These are phyloP conservation scores for Ormyrus labotus DNA, from an alignment of 2,888 invertebrate species.

Conservation along the genomic window DNA sequence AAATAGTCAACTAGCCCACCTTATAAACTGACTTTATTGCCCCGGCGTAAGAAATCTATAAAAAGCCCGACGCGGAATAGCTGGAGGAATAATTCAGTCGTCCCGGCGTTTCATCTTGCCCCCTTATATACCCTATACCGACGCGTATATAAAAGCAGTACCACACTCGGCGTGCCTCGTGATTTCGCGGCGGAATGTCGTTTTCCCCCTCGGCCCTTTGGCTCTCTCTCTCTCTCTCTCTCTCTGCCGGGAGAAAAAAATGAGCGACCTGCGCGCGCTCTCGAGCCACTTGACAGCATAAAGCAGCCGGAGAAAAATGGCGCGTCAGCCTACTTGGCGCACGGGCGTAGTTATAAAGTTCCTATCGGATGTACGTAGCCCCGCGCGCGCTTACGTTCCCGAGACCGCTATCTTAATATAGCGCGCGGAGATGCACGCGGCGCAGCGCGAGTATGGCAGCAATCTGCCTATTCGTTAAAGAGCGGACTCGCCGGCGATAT, in stretches of 20 bases:
- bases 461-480: slow-evolving; percentile 63
- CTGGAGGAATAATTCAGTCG: too few species aligned
- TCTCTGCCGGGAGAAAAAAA: neutral
- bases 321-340: neutral
- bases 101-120: neutral
- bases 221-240: too few species aligned
- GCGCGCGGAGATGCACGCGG: slow-evolving; percentile 47
- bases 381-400: slow-evolving; percentile 28
- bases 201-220: slow-evolving; percentile 7
- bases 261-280: neutral
- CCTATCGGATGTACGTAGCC: neutral
- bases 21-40: slow-evolving; percentile 17
- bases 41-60: neutral
- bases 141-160: too few species aligned
- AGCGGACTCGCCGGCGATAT: slow-evolving; percentile 59
- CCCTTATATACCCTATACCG: neutral
- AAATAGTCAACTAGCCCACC: neutral
- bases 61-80: neutral
- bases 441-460: slow-evolving; percentile 41
- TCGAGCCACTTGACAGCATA: neutral
- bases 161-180: neutral
- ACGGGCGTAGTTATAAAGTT: neutral
- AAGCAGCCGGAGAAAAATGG: slow-evolving; percentile 20
- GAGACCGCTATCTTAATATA: slow-evolving; percentile 68
- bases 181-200: slow-evolving; percentile 42